phyloP scores from a whole-genome alignment of 1,140 invertebrate species.

The Aphelenchoides fujianensis region DNA sequence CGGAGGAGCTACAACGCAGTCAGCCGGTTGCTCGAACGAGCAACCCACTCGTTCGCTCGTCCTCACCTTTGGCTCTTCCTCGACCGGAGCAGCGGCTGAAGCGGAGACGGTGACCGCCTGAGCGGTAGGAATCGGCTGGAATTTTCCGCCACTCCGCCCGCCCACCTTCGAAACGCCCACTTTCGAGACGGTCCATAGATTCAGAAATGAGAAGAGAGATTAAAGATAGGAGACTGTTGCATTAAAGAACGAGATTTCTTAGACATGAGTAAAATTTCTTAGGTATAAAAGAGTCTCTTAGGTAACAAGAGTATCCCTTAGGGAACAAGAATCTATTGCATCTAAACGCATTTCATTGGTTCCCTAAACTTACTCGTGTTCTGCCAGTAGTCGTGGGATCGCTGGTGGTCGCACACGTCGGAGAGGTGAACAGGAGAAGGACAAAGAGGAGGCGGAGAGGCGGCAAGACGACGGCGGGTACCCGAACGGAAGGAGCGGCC shows the following conservation, averaged over 20 bases:
- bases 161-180: neutral
- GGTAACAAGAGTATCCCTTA: too few relatives aligned
- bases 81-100: neutral
- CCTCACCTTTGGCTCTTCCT: neutral
- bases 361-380: neutral
- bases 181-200: conserved; percentile 2
- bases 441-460: too few relatives aligned
- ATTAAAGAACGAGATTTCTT: neutral
- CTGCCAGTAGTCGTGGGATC: neutral
- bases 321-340: too few relatives aligned
- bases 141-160: neutral
- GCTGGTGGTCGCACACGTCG: neutral
- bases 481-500: too few relatives aligned
- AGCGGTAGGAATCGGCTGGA: neutral
- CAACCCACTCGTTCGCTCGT: neutral
- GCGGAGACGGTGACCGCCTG: neutral
- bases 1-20: neutral
- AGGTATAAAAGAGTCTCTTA: too few relatives aligned
- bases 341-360: too few relatives aligned
- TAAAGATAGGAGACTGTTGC: neutral
- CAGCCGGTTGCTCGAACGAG: neutral
- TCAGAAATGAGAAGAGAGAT: neutral
- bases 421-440: too few relatives aligned
- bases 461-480: too few relatives aligned
- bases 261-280: too few relatives aligned